Evolutionary conservation across 2,797 vertebrate species (phyloP).

Genomic region (Mus spretus): DNA sequence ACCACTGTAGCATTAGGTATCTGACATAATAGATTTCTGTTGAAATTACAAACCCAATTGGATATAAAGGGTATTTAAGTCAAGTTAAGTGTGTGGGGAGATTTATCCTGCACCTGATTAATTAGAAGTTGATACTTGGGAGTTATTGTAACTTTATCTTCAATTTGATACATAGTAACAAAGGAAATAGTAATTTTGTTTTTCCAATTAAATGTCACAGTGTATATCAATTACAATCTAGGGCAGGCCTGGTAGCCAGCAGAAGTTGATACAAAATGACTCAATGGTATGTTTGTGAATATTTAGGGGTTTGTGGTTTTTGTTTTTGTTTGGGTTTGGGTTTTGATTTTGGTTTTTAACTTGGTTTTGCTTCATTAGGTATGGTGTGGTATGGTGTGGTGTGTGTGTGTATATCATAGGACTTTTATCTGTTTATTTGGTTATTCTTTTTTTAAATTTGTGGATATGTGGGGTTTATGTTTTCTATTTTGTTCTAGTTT

Average conservation of each 20-base stretch:
- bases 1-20: constrained; percentile 61
- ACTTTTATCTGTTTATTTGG: neutral
- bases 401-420: neutral
- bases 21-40: constrained; percentile 75
- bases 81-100: constrained; percentile 5
- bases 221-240: neutral
- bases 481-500: neutral
- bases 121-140: neutral
- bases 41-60: constrained; percentile 47
- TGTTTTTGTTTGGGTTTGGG: neutral
- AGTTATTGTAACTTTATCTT: constrained; percentile 46
- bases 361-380: neutral
- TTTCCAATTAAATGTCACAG: neutral
- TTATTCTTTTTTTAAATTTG: neutral
- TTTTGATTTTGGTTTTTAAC: neutral
- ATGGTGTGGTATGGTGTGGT: too few relatives aligned
- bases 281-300: neutral
- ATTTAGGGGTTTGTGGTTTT: neutral
- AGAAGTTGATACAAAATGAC: neutral
- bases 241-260: too few relatives aligned
- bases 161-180: neutral
- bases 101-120: neutral
- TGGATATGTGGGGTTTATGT: neutral
- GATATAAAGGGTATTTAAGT: constrained; percentile 43
- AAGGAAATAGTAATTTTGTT: neutral